A percentile compares a stretch with the other conserved stretches of the same genome.
Evolutionary conservation across 2,888 invertebrate species (phyloP).

Genomic region (Luperina testacea): DNA sequence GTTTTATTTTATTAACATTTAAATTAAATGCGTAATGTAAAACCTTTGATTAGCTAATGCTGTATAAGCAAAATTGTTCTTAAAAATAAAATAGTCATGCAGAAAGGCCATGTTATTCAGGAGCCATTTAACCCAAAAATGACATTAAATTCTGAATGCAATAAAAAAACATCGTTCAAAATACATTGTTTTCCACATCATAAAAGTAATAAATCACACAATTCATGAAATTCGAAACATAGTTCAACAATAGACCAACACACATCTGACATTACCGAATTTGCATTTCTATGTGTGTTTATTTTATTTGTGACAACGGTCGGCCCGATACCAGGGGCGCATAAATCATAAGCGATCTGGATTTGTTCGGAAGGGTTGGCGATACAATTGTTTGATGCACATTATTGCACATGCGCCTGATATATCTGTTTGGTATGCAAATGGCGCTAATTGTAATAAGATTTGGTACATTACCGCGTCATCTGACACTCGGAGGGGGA

Average conservation of each 20-base stretch:
- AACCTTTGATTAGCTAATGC: constrained; percentile 11
- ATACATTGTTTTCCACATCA: constrained; percentile 60
- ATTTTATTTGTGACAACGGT: constrained; percentile 76
- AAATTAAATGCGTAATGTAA: constrained; percentile 20
- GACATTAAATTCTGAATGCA: constrained; percentile 21
- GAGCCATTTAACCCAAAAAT: constrained; percentile 53
- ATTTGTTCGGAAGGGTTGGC: constrained; percentile 78
- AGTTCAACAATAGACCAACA: constrained; percentile 67
- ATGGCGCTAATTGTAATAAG: constrained; percentile 87
- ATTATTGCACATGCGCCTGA: constrained; percentile 82
- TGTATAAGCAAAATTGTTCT: constrained; percentile 8
- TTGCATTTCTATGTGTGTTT: constrained; percentile 83
- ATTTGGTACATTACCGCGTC: constrained; percentile 76
- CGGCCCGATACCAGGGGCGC: constrained; percentile 76
- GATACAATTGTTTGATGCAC: constrained; percentile 69
- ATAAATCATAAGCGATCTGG: constrained; percentile 87
- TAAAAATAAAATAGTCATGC: constrained; percentile 20
- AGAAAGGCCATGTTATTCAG: constrained; percentile 28
- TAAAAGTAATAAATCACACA: constrained; percentile 62
- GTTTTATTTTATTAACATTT: constrained; percentile 35
- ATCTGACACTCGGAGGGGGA: constrained; percentile 65
- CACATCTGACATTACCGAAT: constrained; percentile 71
- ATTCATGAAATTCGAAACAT: constrained; percentile 57
- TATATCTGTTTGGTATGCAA: constrained; percentile 86
- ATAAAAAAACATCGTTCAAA: constrained; percentile 29